A percentile compares a stretch with the other conserved stretches of the same genome.
phyloP scores from a whole-genome alignment of 2,888 invertebrate genomes.

The Pegoplata infirma region DNA sequence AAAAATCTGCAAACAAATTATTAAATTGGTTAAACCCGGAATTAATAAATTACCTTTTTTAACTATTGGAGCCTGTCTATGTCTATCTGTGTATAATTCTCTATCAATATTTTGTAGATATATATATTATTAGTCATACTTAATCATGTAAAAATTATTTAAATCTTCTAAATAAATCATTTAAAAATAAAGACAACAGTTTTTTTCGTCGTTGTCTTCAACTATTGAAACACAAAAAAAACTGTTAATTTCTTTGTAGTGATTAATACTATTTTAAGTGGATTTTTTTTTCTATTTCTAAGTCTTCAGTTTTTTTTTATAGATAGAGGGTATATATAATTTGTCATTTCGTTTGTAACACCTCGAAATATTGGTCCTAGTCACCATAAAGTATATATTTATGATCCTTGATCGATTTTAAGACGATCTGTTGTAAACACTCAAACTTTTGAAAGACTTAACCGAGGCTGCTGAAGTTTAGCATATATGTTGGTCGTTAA shows the following conservation, averaged over 20 bases:
- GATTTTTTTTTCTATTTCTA: background rate
- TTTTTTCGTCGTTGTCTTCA: background rate
- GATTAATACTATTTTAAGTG: slow-evolving; percentile 17
- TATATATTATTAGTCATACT: slow-evolving; percentile 33
- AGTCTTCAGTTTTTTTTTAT: background rate
- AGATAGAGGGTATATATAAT: background rate
- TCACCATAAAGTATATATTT: too few species aligned
- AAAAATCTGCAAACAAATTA: slow-evolving; percentile 20
- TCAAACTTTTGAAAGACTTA: too few species aligned
- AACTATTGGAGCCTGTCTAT: background rate
- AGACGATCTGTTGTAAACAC: too few species aligned
- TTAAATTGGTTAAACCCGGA: slow-evolving; percentile 36
- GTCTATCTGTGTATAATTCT: background rate
- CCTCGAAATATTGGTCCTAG: too few species aligned
- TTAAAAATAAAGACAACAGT: background rate
- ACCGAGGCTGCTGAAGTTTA: too few species aligned
- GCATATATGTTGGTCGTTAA: too few species aligned
- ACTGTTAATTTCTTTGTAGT: slow-evolving; percentile 15
- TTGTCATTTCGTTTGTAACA: background rate
- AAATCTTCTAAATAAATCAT: slow-evolving; percentile 22
- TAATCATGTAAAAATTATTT: slow-evolving; percentile 36
- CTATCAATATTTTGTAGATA: too few species aligned
- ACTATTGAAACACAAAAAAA: background rate
- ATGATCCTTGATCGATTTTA: too few species aligned
- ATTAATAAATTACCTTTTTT: slow-evolving; percentile 18